Base-by-base conservation (phyloP, 2,113 vertebrate genomes). In the Pavo muticus region DNA sequence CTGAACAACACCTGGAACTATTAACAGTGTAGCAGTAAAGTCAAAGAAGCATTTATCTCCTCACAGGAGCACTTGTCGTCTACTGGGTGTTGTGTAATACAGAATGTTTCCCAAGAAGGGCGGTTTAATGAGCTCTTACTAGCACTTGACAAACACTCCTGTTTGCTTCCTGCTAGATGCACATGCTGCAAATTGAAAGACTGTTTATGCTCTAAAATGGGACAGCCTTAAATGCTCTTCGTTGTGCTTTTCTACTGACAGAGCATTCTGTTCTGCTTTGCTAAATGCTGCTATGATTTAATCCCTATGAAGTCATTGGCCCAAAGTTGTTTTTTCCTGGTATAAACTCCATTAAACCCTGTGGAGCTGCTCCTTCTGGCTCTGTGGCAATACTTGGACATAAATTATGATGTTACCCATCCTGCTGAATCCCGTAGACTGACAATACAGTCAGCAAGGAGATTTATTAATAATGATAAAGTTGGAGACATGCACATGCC, bases 261-360 rank as follows among this genome's bases (percentile, higher is more conserved):
- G 72, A 81, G 48, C 1, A 1, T 69, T 94, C 76, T 93, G 79
- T 93, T 91, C 85, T 78, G 61, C 70, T 88, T 90, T 90, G 39
- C 63, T 94, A 93, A 90, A 79, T 84, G 32, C 44, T 94, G 85
- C 79, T 77, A 10, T 95, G 91, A 93, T 93, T 91, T 87, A 74
- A 91, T 87, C 35, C 29, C 50, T 45, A 39, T 77, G 83, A 95
- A 90, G 42, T 84, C 65, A 91, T 27, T 32, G 56, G 72, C 45
- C 56, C 74, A 80, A 67, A 64, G 39, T 45, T 48, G 20, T 0
- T 47, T 72, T 29, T 81, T 39, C 50, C 25, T 90, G 37, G 18
- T 74, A 24, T 86, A 88, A 95, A 84, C 57, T 83, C 44, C 16
- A n/a, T 77, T 77, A 90, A 86, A 81, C 45, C 27, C 35, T 45